A percentile compares a stretch with the other conserved stretches of the same genome.
Conservation (phyloP, 2,797 vertebrate species). For the Psittacula echo region DNA sequence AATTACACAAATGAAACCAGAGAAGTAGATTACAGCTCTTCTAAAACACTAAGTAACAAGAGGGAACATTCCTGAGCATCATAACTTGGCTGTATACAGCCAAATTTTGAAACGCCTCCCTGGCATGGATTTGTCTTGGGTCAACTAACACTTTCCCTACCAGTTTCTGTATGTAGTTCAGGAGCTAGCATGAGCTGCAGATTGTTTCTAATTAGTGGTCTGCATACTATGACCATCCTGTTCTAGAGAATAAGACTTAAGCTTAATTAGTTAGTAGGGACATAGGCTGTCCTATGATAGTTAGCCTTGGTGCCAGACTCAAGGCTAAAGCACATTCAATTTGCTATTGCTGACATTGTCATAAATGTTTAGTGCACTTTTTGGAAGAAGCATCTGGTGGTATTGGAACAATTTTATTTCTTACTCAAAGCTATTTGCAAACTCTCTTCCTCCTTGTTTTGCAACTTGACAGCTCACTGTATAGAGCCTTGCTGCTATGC, state of each 20-base stretch:
- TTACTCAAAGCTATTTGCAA: background rate
- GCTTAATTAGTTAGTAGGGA: background rate
- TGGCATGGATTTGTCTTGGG: background rate
- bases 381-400: background rate
- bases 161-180: background rate
- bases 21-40: background rate
- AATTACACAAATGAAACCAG: background rate
- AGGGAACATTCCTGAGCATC: background rate
- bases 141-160: background rate
- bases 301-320: background rate
- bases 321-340: background rate
- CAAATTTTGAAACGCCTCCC: background rate
- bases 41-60: background rate
- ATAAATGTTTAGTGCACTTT: background rate
- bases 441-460: background rate
- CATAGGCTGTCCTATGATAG: background rate
- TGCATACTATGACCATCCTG: background rate
- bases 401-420: background rate
- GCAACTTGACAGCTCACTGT: background rate
- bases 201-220: background rate
- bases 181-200: background rate
- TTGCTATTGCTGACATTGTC: background rate
- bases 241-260: background rate
- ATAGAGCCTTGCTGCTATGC: background rate
- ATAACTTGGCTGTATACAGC: accelerated